phyloP scores from a whole-genome alignment of 2,797 vertebrate genomes.

The Sparus aurata region DNA sequence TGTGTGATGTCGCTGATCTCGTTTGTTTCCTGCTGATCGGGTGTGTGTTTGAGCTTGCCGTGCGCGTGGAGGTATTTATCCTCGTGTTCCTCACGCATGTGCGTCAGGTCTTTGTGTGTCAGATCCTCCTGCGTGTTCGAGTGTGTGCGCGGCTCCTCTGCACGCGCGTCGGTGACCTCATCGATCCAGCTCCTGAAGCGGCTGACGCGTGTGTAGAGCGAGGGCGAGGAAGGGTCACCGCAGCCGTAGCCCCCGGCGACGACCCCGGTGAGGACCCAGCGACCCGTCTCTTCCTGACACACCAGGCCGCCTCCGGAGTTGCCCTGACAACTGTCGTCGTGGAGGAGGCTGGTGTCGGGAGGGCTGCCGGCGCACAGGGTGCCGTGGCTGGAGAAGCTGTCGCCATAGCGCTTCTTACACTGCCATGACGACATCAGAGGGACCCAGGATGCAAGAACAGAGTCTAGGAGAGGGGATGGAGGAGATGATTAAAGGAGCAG shows the following conservation, averaged over 20 bases:
- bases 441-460: conserved; percentile 90
- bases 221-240: conserved; percentile 87
- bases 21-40: conserved; percentile 38
- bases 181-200: conserved; percentile 92
- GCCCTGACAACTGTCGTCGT: conserved; percentile 90
- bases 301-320: conserved; percentile 93
- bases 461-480: conserved; percentile 80
- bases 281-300: conserved; percentile 87
- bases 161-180: conserved; percentile 77
- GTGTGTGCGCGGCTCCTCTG: not conserved
- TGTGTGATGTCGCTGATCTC: conserved; percentile 52
- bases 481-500: not conserved
- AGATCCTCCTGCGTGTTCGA: conserved; percentile 23
- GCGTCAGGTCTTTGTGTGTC: conserved; percentile 44
- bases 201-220: conserved; percentile 92
- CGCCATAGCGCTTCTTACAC: conserved; percentile 90
- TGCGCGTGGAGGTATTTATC: conserved; percentile 31
- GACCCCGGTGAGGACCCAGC: conserved; percentile 91
- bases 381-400: conserved; percentile 90
- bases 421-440: conserved; percentile 90
- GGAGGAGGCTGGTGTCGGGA: conserved; percentile 88
- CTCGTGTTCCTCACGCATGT: conserved; percentile 20
- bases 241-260: conserved; percentile 92
- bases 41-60: conserved; percentile 34
- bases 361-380: conserved; percentile 94